A percentile compares a stretch with the other conserved stretches of the same genome.
Evolutionary conservation across 2,888 invertebrate genomes (phyloP).

Genomic region (Cantharis rustica): DNA sequence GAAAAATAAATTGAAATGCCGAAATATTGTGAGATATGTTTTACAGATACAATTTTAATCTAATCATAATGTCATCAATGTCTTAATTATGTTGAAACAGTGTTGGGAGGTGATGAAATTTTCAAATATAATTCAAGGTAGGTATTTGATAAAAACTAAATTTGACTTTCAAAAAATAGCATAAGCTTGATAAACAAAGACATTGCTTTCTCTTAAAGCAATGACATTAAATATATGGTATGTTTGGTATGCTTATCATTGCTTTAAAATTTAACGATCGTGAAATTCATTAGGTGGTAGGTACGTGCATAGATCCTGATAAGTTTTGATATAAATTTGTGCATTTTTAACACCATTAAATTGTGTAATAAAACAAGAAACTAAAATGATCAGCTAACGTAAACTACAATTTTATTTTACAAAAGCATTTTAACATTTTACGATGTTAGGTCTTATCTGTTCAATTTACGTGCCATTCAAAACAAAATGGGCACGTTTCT

Average conservation of each 20-base stretch:
- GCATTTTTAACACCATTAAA: not conserved
- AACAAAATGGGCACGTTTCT: slow-evolving; percentile 28
- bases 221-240: not conserved
- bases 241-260: not conserved
- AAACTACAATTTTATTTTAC: not conserved
- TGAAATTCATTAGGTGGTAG: not conserved
- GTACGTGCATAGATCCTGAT: not conserved
- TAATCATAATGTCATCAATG: not conserved
- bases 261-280: not conserved
- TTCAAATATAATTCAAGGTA: too few relatives aligned
- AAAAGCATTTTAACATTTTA: slow-evolving; percentile 17
- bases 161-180: not conserved
- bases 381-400: not conserved
- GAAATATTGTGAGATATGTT: not conserved
- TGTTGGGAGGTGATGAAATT: not conserved
- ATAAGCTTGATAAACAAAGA: not conserved
- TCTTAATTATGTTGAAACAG: too few relatives aligned
- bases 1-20: not conserved
- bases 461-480: slow-evolving; percentile 27
- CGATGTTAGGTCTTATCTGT: slow-evolving; percentile 29
- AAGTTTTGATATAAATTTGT: not conserved
- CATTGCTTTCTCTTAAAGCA: not conserved
- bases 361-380: not conserved
- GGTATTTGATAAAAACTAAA: not conserved
- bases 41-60: not conserved